These are phyloP conservation scores for Luperina nickerlii DNA, from an alignment of 2,888 invertebrate genomes.

Conservation along the genomic window DNA sequence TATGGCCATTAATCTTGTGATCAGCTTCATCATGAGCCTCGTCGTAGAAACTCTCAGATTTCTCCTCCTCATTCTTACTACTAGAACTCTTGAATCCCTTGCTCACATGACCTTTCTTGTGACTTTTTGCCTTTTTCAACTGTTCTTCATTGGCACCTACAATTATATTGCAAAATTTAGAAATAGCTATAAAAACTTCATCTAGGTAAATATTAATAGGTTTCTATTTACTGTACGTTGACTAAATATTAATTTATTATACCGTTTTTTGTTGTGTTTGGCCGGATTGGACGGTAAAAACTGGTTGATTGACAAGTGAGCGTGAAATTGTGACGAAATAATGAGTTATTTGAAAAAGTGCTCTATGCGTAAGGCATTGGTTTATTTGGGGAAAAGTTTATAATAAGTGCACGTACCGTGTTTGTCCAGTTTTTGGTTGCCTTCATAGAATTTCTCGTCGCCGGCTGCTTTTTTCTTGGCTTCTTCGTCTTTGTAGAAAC, in stretches of 20 bases:
- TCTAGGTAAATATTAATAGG: conserved; percentile 34
- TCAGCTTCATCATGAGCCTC: conserved; percentile 92
- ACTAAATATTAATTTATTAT: conserved; percentile 54
- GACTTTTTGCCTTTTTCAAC: conserved; percentile 89
- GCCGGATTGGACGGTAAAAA: conserved; percentile 51
- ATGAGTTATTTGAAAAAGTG: conserved; percentile 49
- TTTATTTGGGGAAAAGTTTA: conserved; percentile 24
- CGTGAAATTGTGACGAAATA: conserved; percentile 62
- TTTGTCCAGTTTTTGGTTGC: conserved; percentile 90
- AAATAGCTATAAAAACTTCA: conserved; percentile 40
- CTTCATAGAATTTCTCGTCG: conserved; percentile 91
- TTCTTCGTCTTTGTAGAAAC: conserved; percentile 89
- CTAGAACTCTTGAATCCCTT: conserved; percentile 92
- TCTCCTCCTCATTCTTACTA: conserved; percentile 92
- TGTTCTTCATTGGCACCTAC: conserved; percentile 89
- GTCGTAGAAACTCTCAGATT: conserved; percentile 92
- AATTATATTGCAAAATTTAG: conserved; percentile 44
- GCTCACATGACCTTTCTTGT: conserved; percentile 92
- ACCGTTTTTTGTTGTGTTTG: conserved; percentile 50
- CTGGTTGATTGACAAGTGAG: conserved; percentile 61
- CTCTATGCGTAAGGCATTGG: conserved; percentile 40
- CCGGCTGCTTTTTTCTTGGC: conserved; percentile 91
- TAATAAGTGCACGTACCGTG: conserved; percentile 81
- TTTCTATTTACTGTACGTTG: conserved; percentile 47
- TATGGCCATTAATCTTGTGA: conserved; percentile 89